phyloP scores from a whole-genome alignment of 2,113 vertebrate genomes.

The Brienomyrus longianalis region DNA sequence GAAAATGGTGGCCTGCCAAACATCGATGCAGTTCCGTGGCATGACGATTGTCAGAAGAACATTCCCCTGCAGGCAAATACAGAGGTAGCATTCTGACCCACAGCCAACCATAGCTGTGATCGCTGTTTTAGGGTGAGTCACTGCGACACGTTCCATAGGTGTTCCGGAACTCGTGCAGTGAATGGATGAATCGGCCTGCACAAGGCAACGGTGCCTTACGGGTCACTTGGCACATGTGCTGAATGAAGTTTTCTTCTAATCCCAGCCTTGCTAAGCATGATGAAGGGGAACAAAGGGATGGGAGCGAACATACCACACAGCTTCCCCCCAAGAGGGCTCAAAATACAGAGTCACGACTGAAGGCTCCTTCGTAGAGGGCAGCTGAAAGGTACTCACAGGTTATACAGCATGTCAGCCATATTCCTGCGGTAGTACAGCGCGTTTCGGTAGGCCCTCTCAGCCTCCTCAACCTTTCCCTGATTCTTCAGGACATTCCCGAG shows the following conservation, averaged over 20 bases:
- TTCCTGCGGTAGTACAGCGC: conserved; percentile 96
- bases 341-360: not conserved
- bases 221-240: not conserved
- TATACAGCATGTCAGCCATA: conserved; percentile 99
- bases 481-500: conserved; percentile 98
- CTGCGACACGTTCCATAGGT: not conserved
- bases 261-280: not conserved
- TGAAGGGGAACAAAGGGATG: not conserved
- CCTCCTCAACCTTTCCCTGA: conserved; percentile 91
- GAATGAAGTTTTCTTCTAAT: not conserved
- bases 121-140: not conserved
- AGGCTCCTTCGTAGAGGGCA: conserved; percentile 1
- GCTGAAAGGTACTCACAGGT: conserved; percentile 81
- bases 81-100: not conserved
- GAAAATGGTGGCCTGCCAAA: not conserved
- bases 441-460: conserved; percentile 91
- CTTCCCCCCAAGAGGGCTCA: not conserved
- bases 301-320: not conserved
- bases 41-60: not conserved
- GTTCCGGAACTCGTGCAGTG: not conserved
- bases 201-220: not conserved
- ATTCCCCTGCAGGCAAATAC: not conserved
- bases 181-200: not conserved
- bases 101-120: not conserved
- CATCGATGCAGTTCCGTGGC: not conserved